Evolutionary conservation across 64 coral and sea anemone species (phyloP), one percentile per base, ranked within the genome.

Genomic region (Orbicella faveolata): DNA sequence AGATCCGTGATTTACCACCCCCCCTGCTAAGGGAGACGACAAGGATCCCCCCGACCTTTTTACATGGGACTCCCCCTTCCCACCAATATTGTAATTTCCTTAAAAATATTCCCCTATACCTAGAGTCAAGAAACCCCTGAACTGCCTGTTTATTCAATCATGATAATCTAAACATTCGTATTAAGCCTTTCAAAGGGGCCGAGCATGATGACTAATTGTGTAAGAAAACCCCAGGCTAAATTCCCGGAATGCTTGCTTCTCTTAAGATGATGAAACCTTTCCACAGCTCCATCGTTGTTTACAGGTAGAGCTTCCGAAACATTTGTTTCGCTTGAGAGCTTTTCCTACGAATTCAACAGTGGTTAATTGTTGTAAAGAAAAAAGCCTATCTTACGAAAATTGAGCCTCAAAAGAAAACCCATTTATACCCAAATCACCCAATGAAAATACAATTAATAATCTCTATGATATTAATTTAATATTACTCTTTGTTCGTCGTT

Each of bases 321-420:
- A 72, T 52, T 72, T 72, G 23, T 85, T 83, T 85, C 20, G 34
- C 36, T 37, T 17, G 9, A 41, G 65, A n/a, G 36, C 14, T 52
- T 73, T 23, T 25, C 72, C 1, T 85, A 15, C 51, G 9, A 72
- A 6, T 52, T 30, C 9, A 53, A 52, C 79, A 17, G 41, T 21
- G n/a, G 51, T 51, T 67, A 83, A 83, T 83, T 12, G 20, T 36
- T 85, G 6, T 35, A 26, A 67, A 85, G 68, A n/a, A 48, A 48
- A 48, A 52, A 37, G 36, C 9, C 25, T 26, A 26, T 70, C 55
- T 14, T 2, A 59, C 15, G 55, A 59, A 59, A n/a, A 68, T 9
- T 26, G 4, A 23, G 6, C 9, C 17, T 66, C 1, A n/a, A 18
- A 51, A 52, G 10, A 73, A n/a, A 70, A 73, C 2, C 20, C 9